Evolutionary conservation across 2,888 invertebrate species (phyloP).

Genomic region (Trissolcus brochymenae): DNA sequence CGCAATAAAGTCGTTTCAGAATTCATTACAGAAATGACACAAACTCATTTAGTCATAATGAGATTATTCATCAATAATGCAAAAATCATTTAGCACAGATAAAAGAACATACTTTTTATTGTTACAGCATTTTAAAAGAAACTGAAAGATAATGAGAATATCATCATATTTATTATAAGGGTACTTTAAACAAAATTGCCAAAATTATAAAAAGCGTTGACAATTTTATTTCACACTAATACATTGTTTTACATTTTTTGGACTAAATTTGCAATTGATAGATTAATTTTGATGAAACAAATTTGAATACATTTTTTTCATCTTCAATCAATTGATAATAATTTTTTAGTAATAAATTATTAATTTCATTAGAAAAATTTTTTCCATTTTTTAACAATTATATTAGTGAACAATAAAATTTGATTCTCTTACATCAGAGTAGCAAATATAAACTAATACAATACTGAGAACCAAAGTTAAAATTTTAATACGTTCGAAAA

Average conservation of each 20-base stretch:
- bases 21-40: conserved; percentile 27
- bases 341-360: no score
- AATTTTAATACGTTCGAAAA: conserved; percentile 26
- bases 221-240: conserved; percentile 20
- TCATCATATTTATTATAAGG: no score
- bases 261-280: no score
- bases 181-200: neutral
- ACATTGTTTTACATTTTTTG: conserved; percentile 1
- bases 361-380: neutral
- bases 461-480: conserved; percentile 27
- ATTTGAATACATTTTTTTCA: no score
- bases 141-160: no score
- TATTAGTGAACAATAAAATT: conserved; percentile 21
- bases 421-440: no score
- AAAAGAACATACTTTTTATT: no score
- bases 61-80: conserved; percentile 7
- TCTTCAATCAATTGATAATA: no score
- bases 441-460: conserved; percentile 9
- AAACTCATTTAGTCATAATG: conserved; percentile 17
- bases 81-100: no score
- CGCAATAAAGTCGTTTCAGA: conserved; percentile 27
- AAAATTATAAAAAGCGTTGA: neutral
- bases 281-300: no score
- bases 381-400: neutral
- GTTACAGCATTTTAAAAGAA: no score